phyloP scores from a whole-genome alignment of 1,140 invertebrate species.

The Papilio xuthus region DNA sequence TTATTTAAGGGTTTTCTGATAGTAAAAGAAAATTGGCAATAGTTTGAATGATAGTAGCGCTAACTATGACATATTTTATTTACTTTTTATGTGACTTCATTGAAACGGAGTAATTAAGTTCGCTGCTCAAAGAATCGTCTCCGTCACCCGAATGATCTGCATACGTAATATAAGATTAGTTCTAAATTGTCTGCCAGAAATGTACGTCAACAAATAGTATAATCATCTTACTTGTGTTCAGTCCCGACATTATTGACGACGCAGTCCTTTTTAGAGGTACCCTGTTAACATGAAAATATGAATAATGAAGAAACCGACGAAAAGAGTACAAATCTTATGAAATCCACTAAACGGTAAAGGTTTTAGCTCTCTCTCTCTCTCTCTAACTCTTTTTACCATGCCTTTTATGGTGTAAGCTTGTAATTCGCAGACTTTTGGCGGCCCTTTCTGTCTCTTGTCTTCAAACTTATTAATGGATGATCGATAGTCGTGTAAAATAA shows the following conservation, averaged over 20 bases:
- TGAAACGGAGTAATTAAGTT: slow-evolving; percentile 4
- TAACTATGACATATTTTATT: background rate
- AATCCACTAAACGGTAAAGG: background rate
- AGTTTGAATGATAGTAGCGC: too few relatives aligned
- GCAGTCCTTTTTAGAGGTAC: slow-evolving; percentile 5
- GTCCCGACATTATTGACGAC: slow-evolving; percentile 42
- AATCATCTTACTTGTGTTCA: slow-evolving; percentile 25
- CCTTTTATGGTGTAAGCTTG: too few relatives aligned
- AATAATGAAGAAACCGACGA: too few relatives aligned
- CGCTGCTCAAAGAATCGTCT: slow-evolving; percentile 25
- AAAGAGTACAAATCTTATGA: background rate
- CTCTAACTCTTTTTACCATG: too few relatives aligned
- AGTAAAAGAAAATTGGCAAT: too few relatives aligned
- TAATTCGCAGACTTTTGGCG: too few relatives aligned
- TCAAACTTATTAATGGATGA: too few relatives aligned
- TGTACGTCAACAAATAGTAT: background rate
- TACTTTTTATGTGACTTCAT: slow-evolving; percentile 2
- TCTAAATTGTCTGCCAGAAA: background rate
- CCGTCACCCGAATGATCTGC: slow-evolving; percentile 41
- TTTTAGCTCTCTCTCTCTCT: too few relatives aligned
- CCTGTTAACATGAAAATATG: background rate
- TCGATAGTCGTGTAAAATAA: slow-evolving; percentile 17
- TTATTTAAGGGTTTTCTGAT: too few relatives aligned
- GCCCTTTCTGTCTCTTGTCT: too few relatives aligned
- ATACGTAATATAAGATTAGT: background rate